These are phyloP conservation scores for Diadegma fenestrale DNA, from an alignment of 2,888 invertebrate species.

Conservation along the genomic window DNA sequence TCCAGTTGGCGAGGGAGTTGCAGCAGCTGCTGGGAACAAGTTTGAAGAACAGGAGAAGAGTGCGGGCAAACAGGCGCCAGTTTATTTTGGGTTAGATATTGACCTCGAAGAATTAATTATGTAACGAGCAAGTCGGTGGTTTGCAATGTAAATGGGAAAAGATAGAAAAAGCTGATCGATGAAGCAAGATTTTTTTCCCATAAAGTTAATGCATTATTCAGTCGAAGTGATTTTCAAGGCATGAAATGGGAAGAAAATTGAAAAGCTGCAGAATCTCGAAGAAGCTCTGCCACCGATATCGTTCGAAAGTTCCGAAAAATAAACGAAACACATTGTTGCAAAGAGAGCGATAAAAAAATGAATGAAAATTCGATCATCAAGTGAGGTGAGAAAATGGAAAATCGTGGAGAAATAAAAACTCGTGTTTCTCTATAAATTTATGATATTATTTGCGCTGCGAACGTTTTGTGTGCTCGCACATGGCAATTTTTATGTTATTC, in stretches of 20 bases:
- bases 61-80: conserved; percentile 20
- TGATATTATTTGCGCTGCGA: conserved; percentile 54
- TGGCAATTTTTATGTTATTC: conserved; percentile 27
- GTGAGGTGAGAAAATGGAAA: neutral
- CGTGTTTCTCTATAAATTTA: conserved; percentile 61
- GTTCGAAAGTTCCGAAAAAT: neutral
- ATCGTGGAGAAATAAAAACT: neutral
- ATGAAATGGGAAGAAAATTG: neutral
- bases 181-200: conserved; percentile 9
- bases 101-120: conserved; percentile 48
- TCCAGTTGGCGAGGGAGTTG: neutral
- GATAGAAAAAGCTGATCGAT: conserved; percentile 18
- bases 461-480: conserved; percentile 31
- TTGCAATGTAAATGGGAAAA: conserved; percentile 28
- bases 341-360: neutral
- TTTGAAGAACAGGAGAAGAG: neutral
- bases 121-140: conserved; percentile 13
- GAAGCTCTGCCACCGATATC: neutral
- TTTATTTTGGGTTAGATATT: conserved; percentile 57
- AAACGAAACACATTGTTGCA: neutral
- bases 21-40: conserved; percentile 1
- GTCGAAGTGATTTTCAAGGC: neutral
- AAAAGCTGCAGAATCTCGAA: conserved; percentile 12
- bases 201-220: conserved; percentile 36
- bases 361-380: neutral